Conservation (phyloP, 2,113 vertebrate genomes). For the mouse (Mus musculus) region DNA sequence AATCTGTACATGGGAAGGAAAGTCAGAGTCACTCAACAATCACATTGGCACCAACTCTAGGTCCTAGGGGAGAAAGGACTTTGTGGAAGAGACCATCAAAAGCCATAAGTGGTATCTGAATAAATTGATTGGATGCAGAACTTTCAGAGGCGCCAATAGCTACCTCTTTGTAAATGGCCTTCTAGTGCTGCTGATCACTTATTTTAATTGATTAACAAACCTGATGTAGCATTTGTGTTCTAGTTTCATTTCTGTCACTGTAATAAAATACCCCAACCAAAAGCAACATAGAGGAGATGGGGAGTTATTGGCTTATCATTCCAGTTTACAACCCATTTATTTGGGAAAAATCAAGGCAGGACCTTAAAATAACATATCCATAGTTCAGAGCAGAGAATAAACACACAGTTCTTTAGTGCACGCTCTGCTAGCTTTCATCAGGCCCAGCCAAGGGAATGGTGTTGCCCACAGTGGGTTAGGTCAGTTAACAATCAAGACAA, state of each 20-base stretch:
- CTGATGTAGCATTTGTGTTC: neutral
- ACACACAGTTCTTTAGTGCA: neutral
- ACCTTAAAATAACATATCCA: neutral
- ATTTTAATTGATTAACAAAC: neutral
- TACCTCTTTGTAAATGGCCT: neutral
- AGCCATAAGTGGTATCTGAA: rapidly evolving
- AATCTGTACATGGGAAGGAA: neutral
- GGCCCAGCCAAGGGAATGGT: neutral
- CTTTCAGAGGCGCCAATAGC: neutral
- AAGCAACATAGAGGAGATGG: neutral
- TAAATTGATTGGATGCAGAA: neutral
- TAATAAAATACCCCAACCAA: neutral
- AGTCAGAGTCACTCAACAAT: neutral
- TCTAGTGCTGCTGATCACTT: neutral
- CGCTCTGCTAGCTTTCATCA: too few species aligned
- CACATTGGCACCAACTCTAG: too few species aligned
- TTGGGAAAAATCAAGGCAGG: neutral
- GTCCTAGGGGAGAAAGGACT: neutral
- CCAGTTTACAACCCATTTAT: neutral
- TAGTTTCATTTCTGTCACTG: neutral
- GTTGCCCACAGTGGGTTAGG: neutral
- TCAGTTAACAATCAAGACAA: neutral
- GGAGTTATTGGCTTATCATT: neutral
- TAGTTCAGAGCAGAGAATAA: neutral
- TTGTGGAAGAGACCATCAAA: neutral